Evolutionary conservation across 2,113 vertebrate genomes (phyloP).

Genomic region (Eudyptes chrysolophus): DNA sequence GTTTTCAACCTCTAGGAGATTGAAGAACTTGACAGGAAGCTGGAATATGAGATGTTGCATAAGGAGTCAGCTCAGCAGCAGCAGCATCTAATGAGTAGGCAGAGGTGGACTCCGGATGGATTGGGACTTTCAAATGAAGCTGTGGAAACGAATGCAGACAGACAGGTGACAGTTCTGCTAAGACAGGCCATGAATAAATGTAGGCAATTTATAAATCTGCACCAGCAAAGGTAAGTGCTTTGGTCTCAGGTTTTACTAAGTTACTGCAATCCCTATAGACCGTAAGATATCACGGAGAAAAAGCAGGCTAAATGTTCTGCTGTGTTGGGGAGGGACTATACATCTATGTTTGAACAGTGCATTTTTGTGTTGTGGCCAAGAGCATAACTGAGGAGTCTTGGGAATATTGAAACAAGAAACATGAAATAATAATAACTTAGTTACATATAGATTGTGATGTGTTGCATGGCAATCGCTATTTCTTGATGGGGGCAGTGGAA

Average conservation of each 20-base stretch:
- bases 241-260: neutral
- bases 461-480: neutral
- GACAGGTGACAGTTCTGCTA: slow-evolving; percentile 58
- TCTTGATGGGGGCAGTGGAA: neutral
- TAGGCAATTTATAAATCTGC: slow-evolving; percentile 30
- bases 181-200: slow-evolving; percentile 57
- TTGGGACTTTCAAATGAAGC: neutral
- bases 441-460: neutral
- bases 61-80: slow-evolving; percentile 55
- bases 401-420: neutral
- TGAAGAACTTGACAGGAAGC: slow-evolving; percentile 71
- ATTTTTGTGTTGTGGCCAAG: neutral
- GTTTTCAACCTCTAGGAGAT: slow-evolving; percentile 64
- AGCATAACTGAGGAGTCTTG: neutral
- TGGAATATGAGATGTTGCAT: slow-evolving; percentile 60
- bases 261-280: neutral
- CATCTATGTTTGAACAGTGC: neutral
- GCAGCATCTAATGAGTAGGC: slow-evolving; percentile 20
- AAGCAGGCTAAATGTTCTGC: neutral
- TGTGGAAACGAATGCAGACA: neutral
- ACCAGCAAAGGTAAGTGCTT: slow-evolving; percentile 59
- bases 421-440: neutral
- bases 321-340: neutral
- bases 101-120: neutral
- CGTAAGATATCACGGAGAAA: neutral